Conservation (phyloP, 2,113 vertebrate species). For the Gasterosteus nipponicus region DNA sequence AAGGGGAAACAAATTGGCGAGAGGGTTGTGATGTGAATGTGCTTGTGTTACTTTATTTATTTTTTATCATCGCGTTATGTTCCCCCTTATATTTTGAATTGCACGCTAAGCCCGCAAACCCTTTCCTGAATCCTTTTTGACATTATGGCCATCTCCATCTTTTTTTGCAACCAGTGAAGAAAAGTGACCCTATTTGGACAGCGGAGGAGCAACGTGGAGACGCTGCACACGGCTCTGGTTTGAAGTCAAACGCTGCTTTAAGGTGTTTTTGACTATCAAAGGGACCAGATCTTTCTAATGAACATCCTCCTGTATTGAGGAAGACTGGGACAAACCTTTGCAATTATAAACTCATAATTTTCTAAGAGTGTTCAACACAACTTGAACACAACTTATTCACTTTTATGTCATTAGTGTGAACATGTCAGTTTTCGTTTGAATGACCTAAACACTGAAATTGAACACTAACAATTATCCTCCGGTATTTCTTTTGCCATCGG, state of each 20-base stretch:
- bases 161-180: no score
- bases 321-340: not conserved
- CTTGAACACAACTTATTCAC: no score
- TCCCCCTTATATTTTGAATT: no score
- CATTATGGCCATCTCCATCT: not conserved
- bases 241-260: not conserved
- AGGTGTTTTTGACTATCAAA: not conserved
- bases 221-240: no score
- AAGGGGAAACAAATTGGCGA: no score
- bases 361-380: not conserved
- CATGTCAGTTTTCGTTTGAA: not conserved
- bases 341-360: not conserved
- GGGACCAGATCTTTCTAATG: not conserved
- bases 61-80: no score
- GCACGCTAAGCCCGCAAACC: no score
- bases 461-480: conserved; percentile 6
- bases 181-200: not conserved
- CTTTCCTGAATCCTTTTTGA: not conserved
- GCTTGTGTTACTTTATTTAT: no score
- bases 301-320: not conserved
- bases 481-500: not conserved
- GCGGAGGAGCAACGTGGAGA: no score
- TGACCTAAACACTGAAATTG: not conserved
- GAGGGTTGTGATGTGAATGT: no score
- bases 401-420: not conserved